A percentile compares a stretch with the other conserved stretches of the same genome.
phyloP scores from a whole-genome alignment of 2,797 vertebrate species.

The Lacerta viridis region DNA sequence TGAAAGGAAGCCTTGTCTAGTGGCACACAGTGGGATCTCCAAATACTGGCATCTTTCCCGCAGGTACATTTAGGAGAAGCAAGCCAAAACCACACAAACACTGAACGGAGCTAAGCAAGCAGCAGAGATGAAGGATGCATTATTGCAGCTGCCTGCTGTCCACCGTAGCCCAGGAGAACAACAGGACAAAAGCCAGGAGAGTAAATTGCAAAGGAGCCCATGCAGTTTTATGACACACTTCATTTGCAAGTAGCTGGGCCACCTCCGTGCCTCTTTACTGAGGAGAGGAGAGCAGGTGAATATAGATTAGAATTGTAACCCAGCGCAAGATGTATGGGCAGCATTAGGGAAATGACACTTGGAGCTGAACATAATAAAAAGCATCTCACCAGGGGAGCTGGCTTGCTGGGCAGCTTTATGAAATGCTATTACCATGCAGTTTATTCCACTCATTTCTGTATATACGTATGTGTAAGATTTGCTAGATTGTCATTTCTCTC shows the following conservation, averaged over 20 bases:
- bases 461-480: conserved; percentile 45
- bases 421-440: conserved; percentile 49
- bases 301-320: conserved; percentile 56
- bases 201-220: conserved; percentile 51
- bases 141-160: conserved; percentile 14
- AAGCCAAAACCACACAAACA: neutral
- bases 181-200: conserved; percentile 32
- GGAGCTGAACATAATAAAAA: conserved; percentile 65
- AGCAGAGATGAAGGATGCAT: conserved; percentile 10
- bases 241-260: conserved; percentile 37
- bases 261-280: conserved; percentile 16
- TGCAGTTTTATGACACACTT: conserved; percentile 35
- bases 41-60: neutral
- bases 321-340: conserved; percentile 53
- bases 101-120: conserved; percentile 13
- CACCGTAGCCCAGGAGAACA: conserved; percentile 28
- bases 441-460: conserved; percentile 39
- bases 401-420: conserved; percentile 28
- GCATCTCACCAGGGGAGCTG: conserved; percentile 36
- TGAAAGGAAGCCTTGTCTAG: neutral
- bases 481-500: neutral
- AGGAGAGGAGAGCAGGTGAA: neutral
- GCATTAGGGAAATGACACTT: conserved; percentile 56
- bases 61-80: neutral
- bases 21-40: neutral